Evolutionary conservation across 2,888 invertebrate species (phyloP), one percentile per base, ranked within the genome.

Genomic region (Sphaerophoria taeniata): DNA sequence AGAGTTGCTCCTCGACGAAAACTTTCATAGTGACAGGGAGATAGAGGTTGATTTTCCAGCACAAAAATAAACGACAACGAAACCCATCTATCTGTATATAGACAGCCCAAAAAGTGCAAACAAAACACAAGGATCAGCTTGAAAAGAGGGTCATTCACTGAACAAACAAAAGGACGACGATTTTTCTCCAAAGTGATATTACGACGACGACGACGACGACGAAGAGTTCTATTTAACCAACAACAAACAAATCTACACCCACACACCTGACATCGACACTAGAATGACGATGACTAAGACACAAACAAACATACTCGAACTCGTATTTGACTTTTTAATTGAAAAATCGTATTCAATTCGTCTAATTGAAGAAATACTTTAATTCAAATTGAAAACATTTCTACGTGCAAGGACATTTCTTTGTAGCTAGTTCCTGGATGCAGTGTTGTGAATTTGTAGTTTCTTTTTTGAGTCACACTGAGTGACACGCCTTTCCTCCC

Each of bases 341-440:
- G 79, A 70, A 83, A 83, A 83, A 78, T 83, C 78, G 74, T 73
- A 74, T 78, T 70, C 74, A 83, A 65, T 78, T 78, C 78, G 74
- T 78, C 78, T 79, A 83, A 83, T 83, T 83, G 83, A 79, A 79
- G 47, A 74, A 74, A 83, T 83, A 83, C 78, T 83, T 83, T 83
- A 83, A 78, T 83, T 83, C 74, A 63, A 83, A 78, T 71, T 39
- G 78, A 74, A 74, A 74, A 83, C 82, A 78, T 70, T 60, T 39
- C 60, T 43, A 45, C 53, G 53, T 53, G 69, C 69, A 63, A 49
- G 36, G 49, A 60, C 58, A 60, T 55, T 34, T 24, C 39, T 11
- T 9, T n/a, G 14, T 39, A 49, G 11, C 34, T 45, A 3, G 14
- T 11, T 63, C 14, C 33, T 4, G 16, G 14, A 0, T 24, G 6